Percentiles rank a stretch among this genome's conserved stretches.
These are phyloP conservation scores for Pterocles gutturalis DNA, from an alignment of 2,113 vertebrate species.

Conservation along the genomic window DNA sequence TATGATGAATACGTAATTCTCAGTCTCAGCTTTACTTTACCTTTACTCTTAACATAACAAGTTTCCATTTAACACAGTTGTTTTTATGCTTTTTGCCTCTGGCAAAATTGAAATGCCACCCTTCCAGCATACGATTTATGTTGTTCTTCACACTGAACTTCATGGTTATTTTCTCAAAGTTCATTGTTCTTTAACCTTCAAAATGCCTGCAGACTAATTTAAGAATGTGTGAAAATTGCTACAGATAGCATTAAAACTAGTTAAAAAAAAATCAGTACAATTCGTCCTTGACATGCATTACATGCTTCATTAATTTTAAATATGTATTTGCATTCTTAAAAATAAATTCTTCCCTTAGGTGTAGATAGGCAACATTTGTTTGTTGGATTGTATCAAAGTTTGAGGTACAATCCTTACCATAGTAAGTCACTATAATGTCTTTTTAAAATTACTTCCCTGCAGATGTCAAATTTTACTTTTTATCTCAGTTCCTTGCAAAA, in stretches of 20 bases:
- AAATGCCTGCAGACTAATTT: not conserved
- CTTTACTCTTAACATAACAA: not conserved
- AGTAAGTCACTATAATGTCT: not conserved
- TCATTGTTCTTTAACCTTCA: slow-evolving; percentile 38
- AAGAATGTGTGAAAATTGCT: slow-evolving; percentile 19
- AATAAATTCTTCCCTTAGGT: slow-evolving; percentile 1
- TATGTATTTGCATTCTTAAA: slow-evolving; percentile 20
- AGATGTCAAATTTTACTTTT: not conserved
- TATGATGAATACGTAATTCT: not conserved
- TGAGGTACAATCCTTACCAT: not conserved
- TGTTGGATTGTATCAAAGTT: not conserved
- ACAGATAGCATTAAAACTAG: slow-evolving; percentile 5
- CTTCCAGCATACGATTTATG: not conserved
- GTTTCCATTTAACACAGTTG: not conserved
- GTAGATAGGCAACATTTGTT: not conserved
- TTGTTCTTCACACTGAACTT: slow-evolving; percentile 23
- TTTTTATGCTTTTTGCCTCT: not conserved
- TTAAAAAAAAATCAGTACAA: not conserved
- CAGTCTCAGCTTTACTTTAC: not conserved
- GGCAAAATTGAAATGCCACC: slow-evolving; percentile 1
- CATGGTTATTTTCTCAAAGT: slow-evolving; percentile 10
- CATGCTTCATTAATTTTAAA: slow-evolving; percentile 30
- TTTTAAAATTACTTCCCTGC: not conserved
- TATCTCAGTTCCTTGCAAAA: not conserved
- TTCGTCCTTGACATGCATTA: not conserved